Conservation (phyloP, 2,797 vertebrate species). For the Gallinago stenura region DNA sequence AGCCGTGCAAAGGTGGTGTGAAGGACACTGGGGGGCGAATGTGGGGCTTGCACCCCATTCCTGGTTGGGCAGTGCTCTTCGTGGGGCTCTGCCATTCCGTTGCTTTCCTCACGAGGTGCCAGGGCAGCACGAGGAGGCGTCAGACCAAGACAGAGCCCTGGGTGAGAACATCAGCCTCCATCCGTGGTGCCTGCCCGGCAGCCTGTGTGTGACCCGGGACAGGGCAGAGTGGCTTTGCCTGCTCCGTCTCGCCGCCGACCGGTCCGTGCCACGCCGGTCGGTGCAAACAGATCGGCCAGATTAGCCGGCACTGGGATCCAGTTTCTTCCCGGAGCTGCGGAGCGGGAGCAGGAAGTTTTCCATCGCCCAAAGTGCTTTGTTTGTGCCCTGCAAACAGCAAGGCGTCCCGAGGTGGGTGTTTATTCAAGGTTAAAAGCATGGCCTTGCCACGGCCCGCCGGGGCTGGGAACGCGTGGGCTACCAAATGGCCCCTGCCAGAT, state of each 20-base stretch:
- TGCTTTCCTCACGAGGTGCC: rapidly evolving
- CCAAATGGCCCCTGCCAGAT: rapidly evolving
- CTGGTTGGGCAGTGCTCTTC: background rate
- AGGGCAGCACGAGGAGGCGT: rapidly evolving
- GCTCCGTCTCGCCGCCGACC: rapidly evolving
- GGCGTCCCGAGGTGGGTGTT: rapidly evolving
- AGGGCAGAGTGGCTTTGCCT: background rate
- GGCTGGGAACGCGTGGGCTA: background rate
- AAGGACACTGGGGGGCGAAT: background rate
- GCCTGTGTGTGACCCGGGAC: rapidly evolving
- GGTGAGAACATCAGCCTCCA: background rate
- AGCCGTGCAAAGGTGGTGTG: background rate
- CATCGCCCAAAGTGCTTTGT: rapidly evolving
- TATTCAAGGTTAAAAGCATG: background rate
- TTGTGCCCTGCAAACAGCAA: background rate
- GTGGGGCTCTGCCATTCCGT: background rate
- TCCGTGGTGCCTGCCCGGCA: background rate
- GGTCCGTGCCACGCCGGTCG: background rate
- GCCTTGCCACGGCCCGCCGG: rapidly evolving
- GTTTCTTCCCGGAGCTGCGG: background rate
- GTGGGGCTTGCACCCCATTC: background rate
- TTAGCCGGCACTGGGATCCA: background rate
- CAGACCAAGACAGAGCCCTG: background rate
- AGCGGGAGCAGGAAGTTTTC: rapidly evolving
- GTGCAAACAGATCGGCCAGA: background rate